A percentile compares a stretch with the other conserved stretches of the same genome.
Conservation (phyloP, 2,888 invertebrate species). For the Chalcosyrphus nemorum region DNA sequence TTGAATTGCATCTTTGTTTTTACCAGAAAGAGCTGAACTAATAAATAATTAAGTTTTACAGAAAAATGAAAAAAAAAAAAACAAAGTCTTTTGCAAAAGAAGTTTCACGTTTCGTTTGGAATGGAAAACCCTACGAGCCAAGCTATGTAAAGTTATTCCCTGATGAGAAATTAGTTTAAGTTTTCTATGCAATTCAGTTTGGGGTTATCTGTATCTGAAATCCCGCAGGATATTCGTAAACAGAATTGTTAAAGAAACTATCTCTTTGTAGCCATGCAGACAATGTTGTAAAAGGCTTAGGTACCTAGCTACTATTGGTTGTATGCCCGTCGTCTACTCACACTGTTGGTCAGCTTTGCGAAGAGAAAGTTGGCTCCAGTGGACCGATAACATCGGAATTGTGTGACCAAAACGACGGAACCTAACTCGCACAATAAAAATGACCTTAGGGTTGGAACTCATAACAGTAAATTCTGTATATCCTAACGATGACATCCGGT, state of each 20-base stretch:
- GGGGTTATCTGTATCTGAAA: conserved; percentile 34
- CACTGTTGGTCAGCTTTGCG: conserved; percentile 6
- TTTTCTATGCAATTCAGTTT: conserved; percentile 23
- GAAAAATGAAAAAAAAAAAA: no score
- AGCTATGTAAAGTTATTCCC: background rate
- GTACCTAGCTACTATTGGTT: no score
- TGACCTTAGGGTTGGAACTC: conserved; percentile 49
- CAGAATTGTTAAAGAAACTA: conserved; percentile 8
- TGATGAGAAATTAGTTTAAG: conserved; percentile 44
- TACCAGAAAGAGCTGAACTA: conserved; percentile 19
- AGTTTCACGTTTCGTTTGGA: conserved; percentile 11
- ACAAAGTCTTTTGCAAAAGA: conserved; percentile 12
- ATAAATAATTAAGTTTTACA: conserved; percentile 50
- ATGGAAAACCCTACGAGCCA: background rate
- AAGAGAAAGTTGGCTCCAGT: conserved; percentile 61
- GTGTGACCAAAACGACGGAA: conserved; percentile 53
- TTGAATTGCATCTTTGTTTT: conserved; percentile 28
- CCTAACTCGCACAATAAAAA: conserved; percentile 55
- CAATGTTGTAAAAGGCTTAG: conserved; percentile 15
- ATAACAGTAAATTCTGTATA: conserved; percentile 57
- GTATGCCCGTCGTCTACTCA: conserved; percentile 9
- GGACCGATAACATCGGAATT: conserved; percentile 41
- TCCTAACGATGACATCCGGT: conserved; percentile 63
- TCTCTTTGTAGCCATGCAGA: conserved; percentile 1
- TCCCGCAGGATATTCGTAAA: conserved; percentile 51